These are phyloP conservation scores for Pagetopsis macropterus DNA, from an alignment of 2,797 vertebrate species.

Conservation along the genomic window DNA sequence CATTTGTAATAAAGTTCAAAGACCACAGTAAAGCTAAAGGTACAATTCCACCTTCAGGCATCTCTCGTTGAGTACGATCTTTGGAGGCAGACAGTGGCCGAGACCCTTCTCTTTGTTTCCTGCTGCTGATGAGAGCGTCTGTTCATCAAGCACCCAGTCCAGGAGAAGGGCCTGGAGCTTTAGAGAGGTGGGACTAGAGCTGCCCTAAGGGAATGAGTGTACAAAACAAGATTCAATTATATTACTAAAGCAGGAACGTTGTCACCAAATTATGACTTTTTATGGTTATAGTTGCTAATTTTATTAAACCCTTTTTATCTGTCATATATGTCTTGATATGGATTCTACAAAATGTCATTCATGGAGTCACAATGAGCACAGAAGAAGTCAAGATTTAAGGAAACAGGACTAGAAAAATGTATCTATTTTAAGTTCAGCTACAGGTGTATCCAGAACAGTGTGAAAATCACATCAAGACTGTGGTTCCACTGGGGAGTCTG, in stretches of 20 bases:
- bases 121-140: conserved; percentile 67
- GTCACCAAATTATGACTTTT: neutral
- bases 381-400: neutral
- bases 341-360: neutral
- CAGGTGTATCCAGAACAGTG: neutral
- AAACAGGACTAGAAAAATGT: neutral
- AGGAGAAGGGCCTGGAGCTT: conserved; percentile 86
- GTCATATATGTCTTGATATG: neutral
- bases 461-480: neutral
- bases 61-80: conserved; percentile 79
- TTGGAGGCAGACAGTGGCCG: conserved; percentile 56
- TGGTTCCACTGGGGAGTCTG: conserved; percentile 2
- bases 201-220: conserved; percentile 65
- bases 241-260: neutral
- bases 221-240: neutral
- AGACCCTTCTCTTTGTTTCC: conserved; percentile 52
- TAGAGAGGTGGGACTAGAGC: conserved; percentile 69
- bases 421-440: neutral
- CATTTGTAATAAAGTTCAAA: conserved; percentile 11
- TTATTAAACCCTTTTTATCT: neutral
- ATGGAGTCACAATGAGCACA: neutral
- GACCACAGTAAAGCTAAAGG: conserved; percentile 9
- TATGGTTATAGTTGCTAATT: neutral
- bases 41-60: conserved; percentile 85
- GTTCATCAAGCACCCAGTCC: conserved; percentile 88